Conservation (phyloP, 2,888 invertebrate genomes). For the Drosophila cognata region DNA sequence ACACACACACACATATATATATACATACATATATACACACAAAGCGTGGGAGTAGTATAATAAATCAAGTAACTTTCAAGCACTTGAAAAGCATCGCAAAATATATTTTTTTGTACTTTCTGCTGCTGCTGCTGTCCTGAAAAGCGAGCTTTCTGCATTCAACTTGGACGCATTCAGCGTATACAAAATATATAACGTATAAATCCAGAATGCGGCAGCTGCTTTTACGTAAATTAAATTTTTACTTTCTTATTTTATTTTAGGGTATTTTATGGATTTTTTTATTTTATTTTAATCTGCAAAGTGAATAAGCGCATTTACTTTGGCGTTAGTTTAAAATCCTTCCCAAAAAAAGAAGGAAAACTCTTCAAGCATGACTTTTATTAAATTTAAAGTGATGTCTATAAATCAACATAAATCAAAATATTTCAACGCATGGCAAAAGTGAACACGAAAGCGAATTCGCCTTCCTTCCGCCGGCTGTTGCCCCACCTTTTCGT, state of each 20-base stretch:
- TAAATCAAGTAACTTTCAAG: constrained; percentile 80
- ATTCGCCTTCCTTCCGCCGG: constrained; percentile 9
- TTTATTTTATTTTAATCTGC: constrained; percentile 66
- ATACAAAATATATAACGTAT: constrained; percentile 37
- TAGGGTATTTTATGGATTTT: not conserved
- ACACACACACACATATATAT: constrained; percentile 4
- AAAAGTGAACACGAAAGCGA: constrained; percentile 54
- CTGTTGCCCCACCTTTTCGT: not conserved
- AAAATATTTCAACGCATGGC: constrained; percentile 59
- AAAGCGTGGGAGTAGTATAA: constrained; percentile 55
- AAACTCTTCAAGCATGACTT: constrained; percentile 63
- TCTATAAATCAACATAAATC: constrained; percentile 81
- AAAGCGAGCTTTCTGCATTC: constrained; percentile 57
- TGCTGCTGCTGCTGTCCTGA: constrained; percentile 20
- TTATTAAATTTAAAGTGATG: constrained; percentile 79
- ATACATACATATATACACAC: constrained; percentile 5
- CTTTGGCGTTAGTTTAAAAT: constrained; percentile 39
- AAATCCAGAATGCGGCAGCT: constrained; percentile 54
- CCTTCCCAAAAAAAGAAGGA: constrained; percentile 20
- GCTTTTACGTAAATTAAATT: constrained; percentile 77
- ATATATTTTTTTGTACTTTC: constrained; percentile 39
- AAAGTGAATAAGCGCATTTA: constrained; percentile 76
- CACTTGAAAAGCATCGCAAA: constrained; percentile 71
- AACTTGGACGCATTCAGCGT: constrained; percentile 36
- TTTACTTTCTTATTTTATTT: constrained; percentile 58